Conservation (phyloP, 1,140 invertebrate species). For the Macrostomum lignano region DNA sequence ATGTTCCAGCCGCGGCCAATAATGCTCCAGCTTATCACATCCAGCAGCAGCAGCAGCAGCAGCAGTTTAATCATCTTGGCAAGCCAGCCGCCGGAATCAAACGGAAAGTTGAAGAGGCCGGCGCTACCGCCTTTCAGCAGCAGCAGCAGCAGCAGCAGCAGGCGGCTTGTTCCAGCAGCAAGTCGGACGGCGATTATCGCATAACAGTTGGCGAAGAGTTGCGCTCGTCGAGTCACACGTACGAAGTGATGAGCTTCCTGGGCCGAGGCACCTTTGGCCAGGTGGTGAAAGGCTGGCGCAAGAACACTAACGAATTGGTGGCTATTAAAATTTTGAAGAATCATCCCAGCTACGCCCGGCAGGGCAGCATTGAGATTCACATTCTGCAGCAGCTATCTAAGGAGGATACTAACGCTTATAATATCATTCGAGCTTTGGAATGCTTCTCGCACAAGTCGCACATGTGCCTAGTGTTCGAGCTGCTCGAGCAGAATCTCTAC, state of each 20-base stretch:
- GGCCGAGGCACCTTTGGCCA: conserved; percentile 6
- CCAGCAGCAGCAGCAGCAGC: too few species aligned
- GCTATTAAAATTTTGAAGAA: conserved; percentile 8
- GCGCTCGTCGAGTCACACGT: conserved; percentile 1
- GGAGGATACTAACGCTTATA: conserved; percentile 6
- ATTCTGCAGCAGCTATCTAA: conserved; percentile 1
- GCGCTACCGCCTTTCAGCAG: too few species aligned
- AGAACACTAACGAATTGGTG: not conserved
- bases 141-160: too few species aligned
- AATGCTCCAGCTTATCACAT: too few species aligned
- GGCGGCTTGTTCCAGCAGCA: too few species aligned
- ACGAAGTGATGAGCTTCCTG: conserved; percentile 4
- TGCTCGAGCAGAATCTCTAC: conserved; percentile 6
- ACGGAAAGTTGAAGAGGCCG: too few species aligned
- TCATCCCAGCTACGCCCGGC: conserved; percentile 4
- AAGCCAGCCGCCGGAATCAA: too few species aligned
- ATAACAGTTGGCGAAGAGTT: conserved; percentile 5
- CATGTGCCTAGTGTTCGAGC: conserved; percentile 7
- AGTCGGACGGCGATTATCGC: conserved; percentile 6
- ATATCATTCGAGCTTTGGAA: conserved; percentile 5
- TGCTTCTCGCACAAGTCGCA: conserved; percentile 6
- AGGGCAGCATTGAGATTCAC: conserved; percentile 7
- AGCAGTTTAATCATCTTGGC: too few species aligned
- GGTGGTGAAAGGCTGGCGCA: conserved; percentile 2
- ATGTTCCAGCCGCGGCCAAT: too few species aligned